Base-by-base conservation (phyloP, 2,113 vertebrate species). In the Suncus etruscus region DNA sequence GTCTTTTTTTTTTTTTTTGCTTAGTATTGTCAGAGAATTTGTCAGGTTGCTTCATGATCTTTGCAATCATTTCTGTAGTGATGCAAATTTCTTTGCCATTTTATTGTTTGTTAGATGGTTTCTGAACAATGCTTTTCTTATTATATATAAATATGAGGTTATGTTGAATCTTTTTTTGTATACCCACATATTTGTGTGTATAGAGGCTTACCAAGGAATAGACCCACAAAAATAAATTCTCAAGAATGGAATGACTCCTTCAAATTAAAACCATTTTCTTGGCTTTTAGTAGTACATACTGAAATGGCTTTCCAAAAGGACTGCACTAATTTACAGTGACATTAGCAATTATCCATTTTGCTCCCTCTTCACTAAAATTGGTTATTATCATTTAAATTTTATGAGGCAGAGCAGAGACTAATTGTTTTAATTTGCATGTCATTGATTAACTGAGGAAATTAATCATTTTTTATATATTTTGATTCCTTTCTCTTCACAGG, bases 341-440 rank as follows among this genome's bases (percentile, higher is more conserved):
- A 69, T 68, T 25, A 70, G n/a, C 61, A 80, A 73, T 87, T 86
- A 83, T 29, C 31, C 73, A 65, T 69, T 88, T 86, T 89, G 48
- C 72, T 75, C 7, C 65, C 66, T 76, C 58, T 91, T 93, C 76
- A 65, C 63, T 68, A 90, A 76, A 90, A 92, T 16, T 58, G 48
- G 29, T 88, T 83, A 83, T 86, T 74, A 77, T 72, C 66, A 79
- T 79, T 78, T 87, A 85, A 94, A 72, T 54, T 10, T 90, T 87
- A 80, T 27, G 27, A 77, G 63, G n/a, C 72, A 76, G 86, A 69
- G 68, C 11, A 32, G 31, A 1, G 2, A 72, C 75, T 72, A 86
- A 39, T 90, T 68, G 61, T 82, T 91, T 94, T 75, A 61, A 31
- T 92, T 93, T 72, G 31, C 68, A 76, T 90, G 32, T 22, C 50